A percentile compares a stretch with the other conserved stretches of the same genome.
phyloP scores from a whole-genome alignment of 2,888 invertebrate species.

The Drosophila falleni region DNA sequence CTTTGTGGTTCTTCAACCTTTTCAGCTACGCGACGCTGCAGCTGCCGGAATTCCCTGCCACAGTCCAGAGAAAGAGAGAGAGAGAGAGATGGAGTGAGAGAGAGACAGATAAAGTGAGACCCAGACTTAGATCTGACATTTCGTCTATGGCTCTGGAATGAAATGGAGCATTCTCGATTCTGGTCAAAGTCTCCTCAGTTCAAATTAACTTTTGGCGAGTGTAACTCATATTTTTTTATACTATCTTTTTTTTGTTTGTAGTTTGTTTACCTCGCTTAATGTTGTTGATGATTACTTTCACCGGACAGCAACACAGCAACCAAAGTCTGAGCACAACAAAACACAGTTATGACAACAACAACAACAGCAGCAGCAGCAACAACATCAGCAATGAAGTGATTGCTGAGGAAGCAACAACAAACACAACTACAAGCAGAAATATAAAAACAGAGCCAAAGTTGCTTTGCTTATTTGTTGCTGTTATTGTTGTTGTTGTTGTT shows the following conservation, averaged over 20 bases:
- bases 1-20: slow-evolving; percentile 65
- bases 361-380: slow-evolving; percentile 41
- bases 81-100: not conserved
- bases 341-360: slow-evolving; percentile 76
- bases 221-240: slow-evolving; percentile 56
- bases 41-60: slow-evolving; percentile 57
- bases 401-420: slow-evolving; percentile 52
- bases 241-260: slow-evolving; percentile 34
- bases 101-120: slow-evolving; percentile 2
- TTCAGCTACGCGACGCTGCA: slow-evolving; percentile 25
- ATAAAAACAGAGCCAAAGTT: slow-evolving; percentile 53
- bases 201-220: slow-evolving; percentile 68
- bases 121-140: slow-evolving; percentile 28
- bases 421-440: slow-evolving; percentile 20
- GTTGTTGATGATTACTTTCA: slow-evolving; percentile 77
- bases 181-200: slow-evolving; percentile 33
- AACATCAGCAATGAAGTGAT: slow-evolving; percentile 49
- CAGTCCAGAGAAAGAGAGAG: not conserved
- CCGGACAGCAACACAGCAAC: slow-evolving; percentile 69
- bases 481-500: slow-evolving; percentile 41
- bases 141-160: slow-evolving; percentile 28
- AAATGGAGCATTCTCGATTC: slow-evolving; percentile 37
- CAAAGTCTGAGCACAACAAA: slow-evolving; percentile 65
- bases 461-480: slow-evolving; percentile 52
- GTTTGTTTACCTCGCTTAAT: slow-evolving; percentile 69